Conservation (phyloP, 2,797 vertebrate genomes). For the Eulemur mongoz region DNA sequence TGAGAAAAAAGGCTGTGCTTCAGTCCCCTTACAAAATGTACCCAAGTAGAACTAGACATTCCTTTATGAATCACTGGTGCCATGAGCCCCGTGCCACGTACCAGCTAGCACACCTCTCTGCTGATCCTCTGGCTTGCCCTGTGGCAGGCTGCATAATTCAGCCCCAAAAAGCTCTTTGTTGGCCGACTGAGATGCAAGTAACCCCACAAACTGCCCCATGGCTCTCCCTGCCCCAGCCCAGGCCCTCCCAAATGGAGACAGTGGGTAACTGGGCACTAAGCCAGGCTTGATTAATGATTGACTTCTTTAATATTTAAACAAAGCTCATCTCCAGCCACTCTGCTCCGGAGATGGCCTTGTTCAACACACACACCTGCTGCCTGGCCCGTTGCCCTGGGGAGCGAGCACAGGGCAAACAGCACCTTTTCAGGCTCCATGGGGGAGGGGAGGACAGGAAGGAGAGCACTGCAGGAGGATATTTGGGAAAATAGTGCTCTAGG, state of each 20-base stretch:
- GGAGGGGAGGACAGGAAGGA: not conserved
- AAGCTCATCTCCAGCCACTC: slow-evolving; percentile 75
- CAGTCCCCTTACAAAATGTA: not conserved
- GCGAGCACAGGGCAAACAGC: slow-evolving; percentile 53
- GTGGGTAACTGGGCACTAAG: slow-evolving; percentile 60
- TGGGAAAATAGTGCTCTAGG: not conserved
- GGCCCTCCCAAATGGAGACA: slow-evolving; percentile 64
- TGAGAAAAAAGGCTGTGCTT: not conserved
- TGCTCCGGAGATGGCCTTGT: slow-evolving; percentile 67
- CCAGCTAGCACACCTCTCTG: not conserved
- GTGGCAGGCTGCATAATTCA: not conserved
- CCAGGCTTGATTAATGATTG: slow-evolving; percentile 76
- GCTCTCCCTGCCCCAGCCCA: not conserved
- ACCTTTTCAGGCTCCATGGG: slow-evolving; percentile 29
- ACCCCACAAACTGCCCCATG: slow-evolving; percentile 13
- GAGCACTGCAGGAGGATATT: not conserved
- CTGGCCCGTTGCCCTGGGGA: slow-evolving; percentile 57
- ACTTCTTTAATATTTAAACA: slow-evolving; percentile 81
- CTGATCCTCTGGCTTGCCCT: not conserved
- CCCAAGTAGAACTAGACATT: not conserved
- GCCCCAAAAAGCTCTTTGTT: slow-evolving; percentile 12
- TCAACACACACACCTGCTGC: slow-evolving; percentile 70
- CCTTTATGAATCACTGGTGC: not conserved
- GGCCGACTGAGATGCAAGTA: slow-evolving; percentile 4
- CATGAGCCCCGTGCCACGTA: not conserved